Conservation (phyloP, 92 coral and sea anemone species). For the Diadumene lineata region DNA sequence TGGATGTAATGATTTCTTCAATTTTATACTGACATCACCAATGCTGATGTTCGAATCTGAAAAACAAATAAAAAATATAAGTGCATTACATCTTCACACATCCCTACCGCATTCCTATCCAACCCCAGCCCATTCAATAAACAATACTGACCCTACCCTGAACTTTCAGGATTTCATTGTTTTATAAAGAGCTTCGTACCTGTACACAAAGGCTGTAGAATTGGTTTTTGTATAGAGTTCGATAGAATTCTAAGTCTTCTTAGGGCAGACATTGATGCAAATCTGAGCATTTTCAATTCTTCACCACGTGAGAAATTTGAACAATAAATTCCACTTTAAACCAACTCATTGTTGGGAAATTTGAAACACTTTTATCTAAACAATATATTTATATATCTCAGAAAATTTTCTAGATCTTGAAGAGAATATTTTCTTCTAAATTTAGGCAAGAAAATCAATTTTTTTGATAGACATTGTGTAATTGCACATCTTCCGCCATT, state of each 20-base stretch:
- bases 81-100: too few relatives aligned
- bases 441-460: not conserved
- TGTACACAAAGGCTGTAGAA: slow-evolving; percentile 49
- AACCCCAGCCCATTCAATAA: too few relatives aligned
- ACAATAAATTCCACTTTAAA: not conserved
- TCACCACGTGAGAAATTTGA: not conserved
- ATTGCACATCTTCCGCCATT: slow-evolving; percentile 22
- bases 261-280: slow-evolving; percentile 53
- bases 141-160: too few relatives aligned
- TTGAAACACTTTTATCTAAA: not conserved
- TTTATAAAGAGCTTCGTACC: slow-evolving; percentile 19
- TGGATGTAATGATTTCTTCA: slow-evolving; percentile 69
- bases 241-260: slow-evolving; percentile 57
- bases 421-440: not conserved
- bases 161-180: too few relatives aligned
- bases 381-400: not conserved
- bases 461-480: not conserved
- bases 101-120: not conserved
- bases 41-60: slow-evolving; percentile 71
- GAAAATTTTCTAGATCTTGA: not conserved
- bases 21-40: slow-evolving; percentile 79
- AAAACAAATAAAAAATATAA: not conserved
- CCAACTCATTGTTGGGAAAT: not conserved
- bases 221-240: slow-evolving; percentile 42
- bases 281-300: slow-evolving; percentile 36